Evolutionary conservation across 2,888 invertebrate species (phyloP), one percentile per base, ranked within the genome.

Genomic region (Caenorhabditis zanzibari): DNA sequence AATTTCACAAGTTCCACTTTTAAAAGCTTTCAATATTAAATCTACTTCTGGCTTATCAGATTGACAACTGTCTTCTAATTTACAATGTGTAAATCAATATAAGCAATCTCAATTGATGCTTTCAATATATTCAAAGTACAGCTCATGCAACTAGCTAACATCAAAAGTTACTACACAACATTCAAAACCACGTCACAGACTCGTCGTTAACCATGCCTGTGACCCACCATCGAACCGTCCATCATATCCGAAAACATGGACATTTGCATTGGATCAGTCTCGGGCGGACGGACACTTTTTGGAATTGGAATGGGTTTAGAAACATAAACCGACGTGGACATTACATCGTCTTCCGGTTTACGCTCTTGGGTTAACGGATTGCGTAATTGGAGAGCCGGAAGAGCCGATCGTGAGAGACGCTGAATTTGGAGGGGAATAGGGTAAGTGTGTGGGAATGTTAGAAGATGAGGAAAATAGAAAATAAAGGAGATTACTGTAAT

Each of bases 331-430:
- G 76, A 72, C 1, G 72, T 72, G 12, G 76, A 77, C 82, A 82
- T 82, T 12, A 76, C 64, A 56, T 82, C 82, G n/a, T 63, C 59
- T 52, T 75, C 69, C 16, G 64, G 71, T 52, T 56, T 49, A 38
- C 56, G 54, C 41, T 59, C 74, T 54, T 63, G 61, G 1, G 79
- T 83, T 24, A 83, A 28, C 35, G 83, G 68, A 66, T 80, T 81
- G 38, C 84, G 76, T 47, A 87, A 71, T 26, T 84, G 84, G 14
- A 87, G 81, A 44, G 85, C 71, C 61, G 87, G 87, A 44, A 87
- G 73, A 26, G 87, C 87, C 7, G 87, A 87, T 26, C 87, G 87
- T n/a, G 87, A 87, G 41, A 87, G 82, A 63, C 85, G 85, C 85
- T 87, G 79, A 58, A 69, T 47, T 16, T 10, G 44, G 44, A 16